Percentiles rank a stretch among this genome's conserved stretches.
phyloP scores from a whole-genome alignment of 2,113 vertebrate genomes.

The Bubalus kerabau region DNA sequence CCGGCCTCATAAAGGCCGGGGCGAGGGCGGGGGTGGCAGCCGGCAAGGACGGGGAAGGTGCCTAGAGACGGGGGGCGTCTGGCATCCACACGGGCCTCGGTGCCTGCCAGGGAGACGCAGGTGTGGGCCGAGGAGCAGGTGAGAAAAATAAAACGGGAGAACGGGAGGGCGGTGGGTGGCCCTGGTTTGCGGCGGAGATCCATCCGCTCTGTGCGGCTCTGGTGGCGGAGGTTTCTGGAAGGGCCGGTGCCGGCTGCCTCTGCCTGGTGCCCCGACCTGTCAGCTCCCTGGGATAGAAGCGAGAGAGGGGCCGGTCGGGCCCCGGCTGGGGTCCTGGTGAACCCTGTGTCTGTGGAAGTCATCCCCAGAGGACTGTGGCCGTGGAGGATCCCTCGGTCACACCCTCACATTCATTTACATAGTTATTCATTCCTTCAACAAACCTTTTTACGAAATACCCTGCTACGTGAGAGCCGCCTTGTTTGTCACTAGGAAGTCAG shows the following conservation, averaged over 20 bases:
- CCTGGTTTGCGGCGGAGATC: slow-evolving; percentile 48
- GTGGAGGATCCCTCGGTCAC: not conserved
- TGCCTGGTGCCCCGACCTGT: not conserved
- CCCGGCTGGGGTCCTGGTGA: not conserved
- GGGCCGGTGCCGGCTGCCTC: not conserved
- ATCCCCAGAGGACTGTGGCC: not conserved
- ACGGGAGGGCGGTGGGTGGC: not conserved
- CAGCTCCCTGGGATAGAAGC: not conserved
- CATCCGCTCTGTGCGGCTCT: slow-evolving; percentile 44
- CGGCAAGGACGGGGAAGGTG: not conserved
- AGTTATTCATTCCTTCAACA: not conserved
- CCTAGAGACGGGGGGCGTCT: slow-evolving; percentile 35
- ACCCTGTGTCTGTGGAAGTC: not conserved
- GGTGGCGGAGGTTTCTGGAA: not conserved
- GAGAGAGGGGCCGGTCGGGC: not conserved
- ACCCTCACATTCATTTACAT: not conserved
- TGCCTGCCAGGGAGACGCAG: slow-evolving; percentile 81
- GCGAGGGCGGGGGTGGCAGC: not conserved
- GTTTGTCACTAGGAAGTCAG: not conserved
- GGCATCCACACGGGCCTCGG: slow-evolving; percentile 65
- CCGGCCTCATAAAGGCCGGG: not conserved
- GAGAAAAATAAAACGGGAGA: slow-evolving; percentile 77
- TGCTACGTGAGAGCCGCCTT: not conserved
- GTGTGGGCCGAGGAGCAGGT: slow-evolving; percentile 81
- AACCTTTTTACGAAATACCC: not conserved